Conservation (phyloP, 2,797 vertebrate genomes). For the Muscicapa comitata region DNA sequence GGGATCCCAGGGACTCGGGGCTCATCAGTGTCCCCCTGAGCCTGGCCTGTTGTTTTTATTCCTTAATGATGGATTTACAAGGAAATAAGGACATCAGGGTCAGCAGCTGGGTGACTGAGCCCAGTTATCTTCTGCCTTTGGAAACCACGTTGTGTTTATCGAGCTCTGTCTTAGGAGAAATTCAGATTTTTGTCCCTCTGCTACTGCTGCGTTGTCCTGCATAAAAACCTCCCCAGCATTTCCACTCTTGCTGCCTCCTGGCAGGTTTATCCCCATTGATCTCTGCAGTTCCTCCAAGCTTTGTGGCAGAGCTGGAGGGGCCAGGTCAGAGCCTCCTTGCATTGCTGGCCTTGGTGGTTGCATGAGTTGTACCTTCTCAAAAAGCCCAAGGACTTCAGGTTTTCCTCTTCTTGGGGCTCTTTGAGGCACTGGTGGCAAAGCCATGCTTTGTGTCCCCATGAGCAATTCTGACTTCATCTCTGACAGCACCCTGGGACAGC, state of each 20-base stretch:
- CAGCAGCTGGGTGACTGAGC: not conserved
- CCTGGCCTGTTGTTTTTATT: not conserved
- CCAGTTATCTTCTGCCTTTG: not conserved
- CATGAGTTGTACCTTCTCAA: not conserved
- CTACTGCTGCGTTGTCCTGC: accelerated
- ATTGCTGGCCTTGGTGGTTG: accelerated
- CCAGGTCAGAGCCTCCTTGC: not conserved
- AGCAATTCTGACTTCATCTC: not conserved
- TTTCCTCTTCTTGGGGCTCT: not conserved
- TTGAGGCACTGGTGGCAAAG: not conserved
- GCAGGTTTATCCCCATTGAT: not conserved
- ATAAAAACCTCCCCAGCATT: not conserved
- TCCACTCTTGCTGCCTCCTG: not conserved
- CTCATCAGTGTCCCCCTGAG: not conserved
- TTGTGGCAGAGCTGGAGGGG: not conserved
- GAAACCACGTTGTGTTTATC: accelerated
- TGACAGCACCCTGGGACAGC: not conserved
- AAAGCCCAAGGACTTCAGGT: not conserved
- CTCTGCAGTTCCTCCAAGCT: not conserved
- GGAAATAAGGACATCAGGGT: not conserved
- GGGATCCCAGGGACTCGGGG: not conserved
- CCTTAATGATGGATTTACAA: conserved; percentile 19
- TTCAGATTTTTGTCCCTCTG: not conserved
- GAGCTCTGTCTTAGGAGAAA: not conserved
- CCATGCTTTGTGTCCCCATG: accelerated